phyloP scores from a whole-genome alignment of 1,140 invertebrate species.

The Pseudomyrmex flavicornis region DNA sequence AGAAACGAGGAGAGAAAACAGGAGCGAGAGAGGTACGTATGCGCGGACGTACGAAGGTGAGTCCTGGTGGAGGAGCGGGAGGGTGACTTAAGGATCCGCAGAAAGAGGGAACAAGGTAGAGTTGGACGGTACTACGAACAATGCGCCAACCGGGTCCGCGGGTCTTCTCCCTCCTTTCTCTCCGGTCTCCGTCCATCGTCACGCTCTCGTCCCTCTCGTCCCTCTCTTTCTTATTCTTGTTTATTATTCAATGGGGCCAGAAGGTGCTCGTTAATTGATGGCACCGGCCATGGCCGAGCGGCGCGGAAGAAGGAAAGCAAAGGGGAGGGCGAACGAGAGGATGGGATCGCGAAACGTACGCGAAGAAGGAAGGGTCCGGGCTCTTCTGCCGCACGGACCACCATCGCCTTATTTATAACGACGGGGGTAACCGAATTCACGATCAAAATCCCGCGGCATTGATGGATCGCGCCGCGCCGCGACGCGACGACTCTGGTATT shows the following conservation, averaged over 20 bases:
- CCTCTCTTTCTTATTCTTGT: constrained; percentile 78
- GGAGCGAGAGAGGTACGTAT: constrained; percentile 43
- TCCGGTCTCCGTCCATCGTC: constrained; percentile 40
- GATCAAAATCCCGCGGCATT: constrained; percentile 84
- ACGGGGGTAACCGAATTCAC: constrained; percentile 81
- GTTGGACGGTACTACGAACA: constrained; percentile 75
- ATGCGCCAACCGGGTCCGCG: constrained; percentile 69
- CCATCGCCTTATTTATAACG: constrained; percentile 82
- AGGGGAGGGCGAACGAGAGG: not conserved
- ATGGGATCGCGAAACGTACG: constrained; percentile 25
- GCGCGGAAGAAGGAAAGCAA: constrained; percentile 21
- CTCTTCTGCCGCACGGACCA: constrained; percentile 54
- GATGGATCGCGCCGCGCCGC: constrained; percentile 77
- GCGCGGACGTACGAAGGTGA: constrained; percentile 36
- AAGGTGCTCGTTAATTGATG: constrained; percentile 84
- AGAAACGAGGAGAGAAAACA: constrained; percentile 56
- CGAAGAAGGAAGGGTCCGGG: constrained; percentile 33
- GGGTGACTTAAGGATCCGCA: constrained; percentile 66
- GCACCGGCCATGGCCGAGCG: constrained; percentile 74
- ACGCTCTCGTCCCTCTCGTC: constrained; percentile 62
- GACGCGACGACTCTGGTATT: constrained; percentile 74
- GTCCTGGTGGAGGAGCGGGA: constrained; percentile 38
- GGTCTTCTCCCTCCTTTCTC: constrained; percentile 40
- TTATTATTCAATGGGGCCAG: constrained; percentile 83
- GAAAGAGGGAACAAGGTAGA: constrained; percentile 65